Base-by-base conservation (phyloP, 2,113 vertebrate genomes). In the Corapipo altera region DNA sequence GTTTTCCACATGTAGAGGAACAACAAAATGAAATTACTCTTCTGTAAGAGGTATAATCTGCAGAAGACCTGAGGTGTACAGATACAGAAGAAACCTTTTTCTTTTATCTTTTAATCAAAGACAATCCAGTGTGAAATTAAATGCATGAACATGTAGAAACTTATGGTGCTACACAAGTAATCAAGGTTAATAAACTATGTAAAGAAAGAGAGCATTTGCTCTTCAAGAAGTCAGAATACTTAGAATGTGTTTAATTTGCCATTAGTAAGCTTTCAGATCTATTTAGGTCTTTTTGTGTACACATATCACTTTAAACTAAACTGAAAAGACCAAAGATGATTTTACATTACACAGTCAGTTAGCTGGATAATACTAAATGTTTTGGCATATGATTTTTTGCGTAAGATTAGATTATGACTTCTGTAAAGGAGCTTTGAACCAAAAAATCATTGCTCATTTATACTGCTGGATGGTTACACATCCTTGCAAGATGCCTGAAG, bases 341-440 rank as follows among this genome's bases (percentile, higher is more conserved):
- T 96, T 82, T 82, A 79, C 82, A 94, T 83, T 90, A 73, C 87
- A 91, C 90, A 96, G 75, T 86, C 89, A 88, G 91, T 88, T 64
- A 92, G 58, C 19, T 73, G 85, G 85, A 64, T 91, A 96, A 95
- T 46, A 83, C 85, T 91, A 94, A 78, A 93, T 15, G 74, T 93
- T 97, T 93, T 96, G 95, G 95, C 90, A 93, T 82, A 79, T 76
- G 88, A 69, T 69, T 91, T 94, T 90, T 94, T 89, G 88, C 1
- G 0, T 88, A 93, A 95, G 57, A 93, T 93, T 76, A 89, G 90
- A 94, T 95, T 57, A 77, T 2, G 21, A 39, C 57, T 85, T 91
- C 90, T 85, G 74, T 85, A 93, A 77, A 94, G 62, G 70, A 79
- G 81, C 71, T 94, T 30, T 95, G 88, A 95, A 91, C 88, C 82